phyloP scores from a whole-genome alignment of 2,797 vertebrate species.

The Halcyon leucocephala region DNA sequence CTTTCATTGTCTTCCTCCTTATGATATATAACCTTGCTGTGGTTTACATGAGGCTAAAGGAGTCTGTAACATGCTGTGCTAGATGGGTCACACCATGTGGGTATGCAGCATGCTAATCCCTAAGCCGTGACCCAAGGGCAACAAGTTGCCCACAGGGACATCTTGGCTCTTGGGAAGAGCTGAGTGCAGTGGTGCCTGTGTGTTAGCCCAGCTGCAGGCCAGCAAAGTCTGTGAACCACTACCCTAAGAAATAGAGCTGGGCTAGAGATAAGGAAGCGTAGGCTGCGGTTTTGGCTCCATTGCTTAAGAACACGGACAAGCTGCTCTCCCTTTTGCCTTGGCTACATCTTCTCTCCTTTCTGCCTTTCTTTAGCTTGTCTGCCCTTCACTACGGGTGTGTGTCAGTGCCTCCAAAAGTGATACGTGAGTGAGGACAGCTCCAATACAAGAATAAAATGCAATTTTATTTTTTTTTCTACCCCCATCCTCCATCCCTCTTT shows the following conservation, averaged over 20 bases:
- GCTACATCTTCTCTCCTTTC: not conserved
- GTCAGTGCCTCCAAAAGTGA: not conserved
- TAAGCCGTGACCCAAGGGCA: not conserved
- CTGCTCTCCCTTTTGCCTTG: not conserved
- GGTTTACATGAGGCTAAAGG: not conserved
- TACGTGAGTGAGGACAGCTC: rapidly evolving
- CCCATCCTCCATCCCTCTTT: too few relatives aligned
- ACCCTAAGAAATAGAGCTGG: not conserved
- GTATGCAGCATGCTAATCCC: not conserved
- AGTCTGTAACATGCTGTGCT: too few relatives aligned
- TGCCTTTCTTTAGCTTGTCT: not conserved
- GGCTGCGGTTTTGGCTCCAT: rapidly evolving
- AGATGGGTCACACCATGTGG: rapidly evolving
- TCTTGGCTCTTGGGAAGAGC: not conserved
- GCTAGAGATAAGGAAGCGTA: not conserved
- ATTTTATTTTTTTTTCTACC: too few relatives aligned
- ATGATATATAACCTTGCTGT: rapidly evolving
- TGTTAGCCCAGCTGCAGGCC: not conserved
- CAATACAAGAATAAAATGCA: rapidly evolving
- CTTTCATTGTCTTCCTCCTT: not conserved
- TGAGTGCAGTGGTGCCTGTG: rapidly evolving
- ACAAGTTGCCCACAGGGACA: rapidly evolving
- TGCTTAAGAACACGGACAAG: not conserved
- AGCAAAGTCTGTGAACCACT: not conserved
- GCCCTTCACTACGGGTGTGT: not conserved